Evolutionary conservation across 2,888 invertebrate genomes (phyloP).

Genomic region (Fragum fragum): DNA sequence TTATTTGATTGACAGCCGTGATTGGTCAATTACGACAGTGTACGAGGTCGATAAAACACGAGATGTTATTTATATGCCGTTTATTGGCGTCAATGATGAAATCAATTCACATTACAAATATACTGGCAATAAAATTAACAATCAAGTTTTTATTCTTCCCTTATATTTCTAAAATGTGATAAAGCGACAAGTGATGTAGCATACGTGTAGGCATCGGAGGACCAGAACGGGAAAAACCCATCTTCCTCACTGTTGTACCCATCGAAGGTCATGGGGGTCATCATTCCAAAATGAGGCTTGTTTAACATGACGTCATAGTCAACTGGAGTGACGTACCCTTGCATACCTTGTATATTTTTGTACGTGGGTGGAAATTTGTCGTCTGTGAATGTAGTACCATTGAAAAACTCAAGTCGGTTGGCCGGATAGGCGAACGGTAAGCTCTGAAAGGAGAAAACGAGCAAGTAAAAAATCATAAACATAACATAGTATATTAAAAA

Average conservation of each 20-base stretch:
- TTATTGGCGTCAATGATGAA: too few relatives aligned
- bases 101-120: too few relatives aligned
- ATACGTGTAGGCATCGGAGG: slow-evolving; percentile 73
- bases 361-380: slow-evolving; percentile 49
- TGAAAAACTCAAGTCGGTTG: slow-evolving; percentile 70
- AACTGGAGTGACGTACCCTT: slow-evolving; percentile 57
- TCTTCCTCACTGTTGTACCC: slow-evolving; percentile 70
- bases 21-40: too few relatives aligned
- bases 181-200: slow-evolving; percentile 67
- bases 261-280: slow-evolving; percentile 70
- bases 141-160: not conserved
- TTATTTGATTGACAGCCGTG: too few relatives aligned
- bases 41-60: too few relatives aligned
- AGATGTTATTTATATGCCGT: too few relatives aligned
- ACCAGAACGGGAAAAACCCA: slow-evolving; percentile 74
- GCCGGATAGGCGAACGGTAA: slow-evolving; percentile 72
- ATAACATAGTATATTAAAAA: too few relatives aligned
- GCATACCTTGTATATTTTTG: slow-evolving; percentile 64
- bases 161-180: slow-evolving; percentile 64
- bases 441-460: slow-evolving; percentile 65
- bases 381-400: slow-evolving; percentile 63
- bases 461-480: too few relatives aligned
- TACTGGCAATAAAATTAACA: too few relatives aligned
- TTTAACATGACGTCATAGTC: slow-evolving; percentile 67
- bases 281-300: slow-evolving; percentile 67